These are phyloP conservation scores for Scaptodrosophila latifasciaeformis DNA, from an alignment of 2,888 invertebrate genomes.

Conservation along the genomic window DNA sequence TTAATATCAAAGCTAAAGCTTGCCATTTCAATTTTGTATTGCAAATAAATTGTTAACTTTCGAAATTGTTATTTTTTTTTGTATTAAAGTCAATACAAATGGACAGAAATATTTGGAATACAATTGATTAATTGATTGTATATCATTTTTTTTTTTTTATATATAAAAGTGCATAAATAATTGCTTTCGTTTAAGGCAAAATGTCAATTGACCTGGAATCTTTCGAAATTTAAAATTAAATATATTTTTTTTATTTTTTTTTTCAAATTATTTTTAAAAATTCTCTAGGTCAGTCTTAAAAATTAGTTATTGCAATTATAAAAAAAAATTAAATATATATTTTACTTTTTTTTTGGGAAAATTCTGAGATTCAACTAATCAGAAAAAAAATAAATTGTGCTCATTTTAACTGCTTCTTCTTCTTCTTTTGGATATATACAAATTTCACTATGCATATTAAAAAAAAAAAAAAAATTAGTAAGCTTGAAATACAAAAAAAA, in stretches of 20 bases:
- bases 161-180: neutral
- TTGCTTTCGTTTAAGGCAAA: conserved; percentile 25
- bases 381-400: neutral
- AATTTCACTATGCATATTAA: no score
- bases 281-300: no score
- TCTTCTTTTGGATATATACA: no score
- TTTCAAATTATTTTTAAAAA: no score
- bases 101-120: neutral
- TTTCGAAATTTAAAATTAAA: neutral
- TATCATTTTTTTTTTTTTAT: conserved; percentile 12
- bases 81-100: conserved; percentile 23
- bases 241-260: no score
- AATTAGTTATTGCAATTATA: no score
- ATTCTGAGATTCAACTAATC: neutral
- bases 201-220: neutral
- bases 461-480: neutral
- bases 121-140: conserved; percentile 15
- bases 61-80: no score
- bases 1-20: neutral
- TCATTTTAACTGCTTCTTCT: no score
- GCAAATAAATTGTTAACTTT: conserved; percentile 2
- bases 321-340: neutral
- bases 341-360: neutral
- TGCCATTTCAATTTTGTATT: neutral
- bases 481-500: conserved; percentile 1